Percentiles rank a stretch among this genome's conserved stretches.
Conservation (phyloP, 1,140 invertebrate genomes). For the Acyrthosiphon pisum region DNA sequence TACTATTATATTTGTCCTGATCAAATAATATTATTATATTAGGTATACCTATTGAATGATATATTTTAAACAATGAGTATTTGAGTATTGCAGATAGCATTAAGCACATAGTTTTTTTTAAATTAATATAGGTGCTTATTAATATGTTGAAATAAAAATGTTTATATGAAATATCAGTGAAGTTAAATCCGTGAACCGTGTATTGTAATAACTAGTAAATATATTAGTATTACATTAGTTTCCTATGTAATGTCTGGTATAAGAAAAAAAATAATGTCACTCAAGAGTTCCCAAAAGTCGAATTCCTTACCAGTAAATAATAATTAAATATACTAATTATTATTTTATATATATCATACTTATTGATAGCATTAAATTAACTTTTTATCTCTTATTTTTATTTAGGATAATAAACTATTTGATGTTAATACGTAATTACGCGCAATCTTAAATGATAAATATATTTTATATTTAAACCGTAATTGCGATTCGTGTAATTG, state of each 20-base stretch:
- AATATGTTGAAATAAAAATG: too few relatives aligned
- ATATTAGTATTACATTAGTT: neutral
- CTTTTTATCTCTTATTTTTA: slow-evolving; percentile 12
- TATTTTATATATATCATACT: neutral
- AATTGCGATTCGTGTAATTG: neutral
- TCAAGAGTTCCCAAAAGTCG: neutral
- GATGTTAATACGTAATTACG: neutral
- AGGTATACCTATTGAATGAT: neutral
- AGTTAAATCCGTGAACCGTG: too few relatives aligned
- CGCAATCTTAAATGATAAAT: neutral
- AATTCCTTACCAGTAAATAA: neutral
- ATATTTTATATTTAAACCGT: neutral
- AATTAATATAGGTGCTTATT: too few relatives aligned
- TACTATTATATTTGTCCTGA: too few relatives aligned
- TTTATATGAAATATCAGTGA: too few relatives aligned
- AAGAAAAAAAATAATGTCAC: neutral
- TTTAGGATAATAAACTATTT: neutral
- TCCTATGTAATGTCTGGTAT: neutral
- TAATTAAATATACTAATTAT: neutral
- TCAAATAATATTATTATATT: too few relatives aligned
- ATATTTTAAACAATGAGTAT: neutral
- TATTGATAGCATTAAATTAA: neutral
- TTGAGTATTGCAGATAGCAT: too few relatives aligned
- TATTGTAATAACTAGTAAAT: too few relatives aligned
- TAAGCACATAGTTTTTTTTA: neutral